These are phyloP conservation scores for Oostethus manadensis DNA, from an alignment of 2,113 vertebrate genomes.

Conservation along the genomic window DNA sequence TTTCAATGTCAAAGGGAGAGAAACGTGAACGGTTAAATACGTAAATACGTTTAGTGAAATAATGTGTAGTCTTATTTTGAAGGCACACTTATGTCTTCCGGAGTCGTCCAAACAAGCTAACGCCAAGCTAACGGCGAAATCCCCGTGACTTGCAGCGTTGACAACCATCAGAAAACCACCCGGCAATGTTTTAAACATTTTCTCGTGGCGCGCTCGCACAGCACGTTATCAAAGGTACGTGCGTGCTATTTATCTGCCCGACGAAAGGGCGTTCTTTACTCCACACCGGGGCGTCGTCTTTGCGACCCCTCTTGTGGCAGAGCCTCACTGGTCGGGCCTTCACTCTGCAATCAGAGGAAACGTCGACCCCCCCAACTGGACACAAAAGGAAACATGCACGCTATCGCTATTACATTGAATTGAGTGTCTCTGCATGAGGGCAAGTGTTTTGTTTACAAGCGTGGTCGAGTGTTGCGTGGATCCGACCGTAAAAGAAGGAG, in stretches of 20 bases:
- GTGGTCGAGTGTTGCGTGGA: no score
- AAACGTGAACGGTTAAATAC: not conserved
- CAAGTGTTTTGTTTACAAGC: not conserved
- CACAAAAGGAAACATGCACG: not conserved
- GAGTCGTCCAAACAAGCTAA: not conserved
- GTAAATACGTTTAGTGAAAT: not conserved
- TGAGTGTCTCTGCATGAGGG: not conserved
- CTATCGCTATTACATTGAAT: not conserved
- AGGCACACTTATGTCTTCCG: not conserved
- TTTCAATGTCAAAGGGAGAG: not conserved
- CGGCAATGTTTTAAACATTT: not conserved
- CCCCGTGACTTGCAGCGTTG: conserved; percentile 11
- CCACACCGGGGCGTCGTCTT: conserved; percentile 23
- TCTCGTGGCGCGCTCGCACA: not conserved
- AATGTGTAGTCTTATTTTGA: conserved; percentile 35
- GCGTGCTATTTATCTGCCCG: not conserved
- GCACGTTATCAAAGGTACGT: conserved; percentile 16
- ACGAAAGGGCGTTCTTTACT: conserved; percentile 10
- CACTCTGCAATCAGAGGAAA: conserved; percentile 8
- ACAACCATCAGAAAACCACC: not conserved
- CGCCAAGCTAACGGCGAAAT: conserved; percentile 28
- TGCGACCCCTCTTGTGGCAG: conserved; percentile 17
- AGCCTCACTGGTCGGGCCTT: conserved; percentile 34
- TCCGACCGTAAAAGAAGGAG: no score
- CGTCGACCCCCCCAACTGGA: not conserved